Evolutionary conservation across 2,797 vertebrate genomes (phyloP), one percentile per base, ranked within the genome.

Genomic region (Fringilla coelebs): DNA sequence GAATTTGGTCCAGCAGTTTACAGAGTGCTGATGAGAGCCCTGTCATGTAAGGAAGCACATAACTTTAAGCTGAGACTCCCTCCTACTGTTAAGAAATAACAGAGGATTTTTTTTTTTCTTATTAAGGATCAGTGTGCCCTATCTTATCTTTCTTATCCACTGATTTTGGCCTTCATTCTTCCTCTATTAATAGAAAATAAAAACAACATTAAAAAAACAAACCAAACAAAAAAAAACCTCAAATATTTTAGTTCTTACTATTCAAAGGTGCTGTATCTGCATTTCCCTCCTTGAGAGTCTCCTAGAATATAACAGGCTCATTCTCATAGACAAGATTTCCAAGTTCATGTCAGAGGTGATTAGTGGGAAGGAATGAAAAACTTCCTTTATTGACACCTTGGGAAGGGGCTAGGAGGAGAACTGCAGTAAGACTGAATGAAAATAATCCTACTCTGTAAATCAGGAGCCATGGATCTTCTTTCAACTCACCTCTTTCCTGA

Each of bases 1-100:
- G 54, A 93, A 80, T 88, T 88, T 85, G 73, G 75, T 87, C 80
- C 77, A 87, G 71, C 52, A 65, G 63, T 71, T 96, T 89, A 79
- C 57, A 82, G 66, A 93, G 63, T 34, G 52, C 38, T 88, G 86
- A 90, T 88, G 83, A 93, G 76, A 93, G 41, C 22, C 60, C 36
- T 61, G 76, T 66, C 78, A 77, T 83, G 46, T 89, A 92, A 88
- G 43, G 20, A 88, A 71, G 31, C 31, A 48, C 38, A 61, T 32
- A 67, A 74, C 68, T 94, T 93, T 89, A 80, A 89, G 25, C 57
- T 83, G 81, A 92, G 62, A 74, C 36, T 71, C 65, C 49, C 40
- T 93, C 79, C 58, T 87, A 87, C 57, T 38, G 43, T 58, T 85
- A 71, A 75, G 71, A 79, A 85, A 46, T 46, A 79, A 29, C 18